Evolutionary conservation across 2,888 invertebrate genomes (phyloP).

Genomic region (Ichneumoninae sp.): DNA sequence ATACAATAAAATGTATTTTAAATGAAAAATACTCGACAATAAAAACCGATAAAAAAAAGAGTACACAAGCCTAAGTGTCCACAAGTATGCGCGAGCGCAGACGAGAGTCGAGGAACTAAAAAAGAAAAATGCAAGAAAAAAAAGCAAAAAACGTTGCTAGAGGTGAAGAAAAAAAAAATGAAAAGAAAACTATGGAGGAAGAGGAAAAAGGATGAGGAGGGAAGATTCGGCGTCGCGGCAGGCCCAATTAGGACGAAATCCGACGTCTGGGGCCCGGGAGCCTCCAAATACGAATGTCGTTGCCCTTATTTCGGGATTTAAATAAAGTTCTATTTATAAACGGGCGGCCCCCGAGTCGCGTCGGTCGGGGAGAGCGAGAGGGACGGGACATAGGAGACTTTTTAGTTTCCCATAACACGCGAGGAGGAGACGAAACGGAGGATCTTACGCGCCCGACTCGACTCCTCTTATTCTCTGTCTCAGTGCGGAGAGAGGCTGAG

Average conservation of each 20-base stretch:
- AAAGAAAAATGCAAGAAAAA: no score
- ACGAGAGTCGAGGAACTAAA: background rate
- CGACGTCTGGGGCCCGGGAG: conserved; percentile 46
- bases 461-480: conserved; percentile 44
- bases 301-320: conserved; percentile 82
- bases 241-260: conserved; percentile 66
- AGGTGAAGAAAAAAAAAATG: conserved; percentile 1
- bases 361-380: conserved; percentile 48
- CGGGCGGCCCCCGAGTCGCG: conserved; percentile 65
- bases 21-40: background rate
- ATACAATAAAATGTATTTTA: background rate
- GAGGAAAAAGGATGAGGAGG: background rate
- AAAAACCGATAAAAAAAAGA: background rate
- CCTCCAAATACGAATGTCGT: conserved; percentile 78
- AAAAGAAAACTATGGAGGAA: background rate
- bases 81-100: background rate
- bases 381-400: conserved; percentile 49
- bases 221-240: conserved; percentile 45
- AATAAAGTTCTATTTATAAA: conserved; percentile 80
- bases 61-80: background rate
- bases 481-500: background rate
- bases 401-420: conserved; percentile 52
- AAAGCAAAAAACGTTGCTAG: background rate
- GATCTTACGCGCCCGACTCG: conserved; percentile 70
- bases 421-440: conserved; percentile 58